A percentile compares a stretch with the other conserved stretches of the same genome.
These are phyloP conservation scores for Cyphomyrus plagiostoma DNA, from an alignment of 2,113 vertebrate species.

Conservation along the genomic window DNA sequence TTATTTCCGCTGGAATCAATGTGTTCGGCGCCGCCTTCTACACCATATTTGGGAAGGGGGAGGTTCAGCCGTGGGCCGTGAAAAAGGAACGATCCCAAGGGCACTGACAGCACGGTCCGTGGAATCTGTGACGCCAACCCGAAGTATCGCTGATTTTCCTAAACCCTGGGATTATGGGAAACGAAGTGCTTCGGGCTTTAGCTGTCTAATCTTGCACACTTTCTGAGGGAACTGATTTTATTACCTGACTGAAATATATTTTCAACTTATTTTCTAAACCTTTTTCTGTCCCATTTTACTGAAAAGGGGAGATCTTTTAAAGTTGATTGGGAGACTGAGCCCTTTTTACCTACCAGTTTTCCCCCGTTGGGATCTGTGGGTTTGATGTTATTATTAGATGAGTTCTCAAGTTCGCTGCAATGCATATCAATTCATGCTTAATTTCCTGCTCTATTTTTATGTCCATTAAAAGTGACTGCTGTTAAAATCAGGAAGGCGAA, in stretches of 20 bases:
- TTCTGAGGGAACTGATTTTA: neutral
- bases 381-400: neutral
- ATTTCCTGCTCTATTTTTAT: neutral
- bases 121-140: too few relatives aligned
- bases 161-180: neutral
- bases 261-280: neutral
- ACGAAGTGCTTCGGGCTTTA: neutral
- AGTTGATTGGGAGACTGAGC: neutral
- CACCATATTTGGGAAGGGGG: conserved; percentile 72
- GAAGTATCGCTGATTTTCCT: neutral
- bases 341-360: neutral
- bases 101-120: conserved; percentile 28
- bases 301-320: neutral
- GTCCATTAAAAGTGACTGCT: neutral
- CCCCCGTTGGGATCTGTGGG: neutral
- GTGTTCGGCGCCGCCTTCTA: conserved; percentile 82
- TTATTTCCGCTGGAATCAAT: conserved; percentile 85
- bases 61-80: conserved; percentile 84
- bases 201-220: neutral
- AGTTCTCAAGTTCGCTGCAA: neutral
- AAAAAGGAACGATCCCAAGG: conserved; percentile 51
- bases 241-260: neutral
- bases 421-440: neutral
- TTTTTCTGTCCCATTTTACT: neutral
- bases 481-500: neutral